Conservation (phyloP, 2,888 invertebrate genomes). For the Anagyrus pseudococci region DNA sequence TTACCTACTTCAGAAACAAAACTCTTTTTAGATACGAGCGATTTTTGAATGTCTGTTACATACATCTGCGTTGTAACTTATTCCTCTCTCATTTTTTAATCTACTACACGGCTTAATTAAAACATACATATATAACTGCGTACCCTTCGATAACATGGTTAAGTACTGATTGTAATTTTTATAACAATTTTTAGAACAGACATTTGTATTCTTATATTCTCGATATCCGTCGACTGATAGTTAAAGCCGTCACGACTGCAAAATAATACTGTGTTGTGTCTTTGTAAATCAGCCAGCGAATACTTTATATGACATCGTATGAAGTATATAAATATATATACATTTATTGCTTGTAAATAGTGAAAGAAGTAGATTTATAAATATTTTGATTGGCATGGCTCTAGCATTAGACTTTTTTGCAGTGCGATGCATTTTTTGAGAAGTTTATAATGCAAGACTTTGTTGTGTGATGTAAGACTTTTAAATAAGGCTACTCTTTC, state of each 20-base stretch:
- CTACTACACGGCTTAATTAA: slow-evolving; percentile 17
- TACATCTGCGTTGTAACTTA: no score
- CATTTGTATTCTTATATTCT: slow-evolving; percentile 39
- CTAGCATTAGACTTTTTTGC: slow-evolving; percentile 32
- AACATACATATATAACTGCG: slow-evolving; percentile 17
- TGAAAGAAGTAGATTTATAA: slow-evolving; percentile 25
- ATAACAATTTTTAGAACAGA: slow-evolving; percentile 43
- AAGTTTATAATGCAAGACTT: slow-evolving; percentile 34
- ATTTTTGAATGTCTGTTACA: no score
- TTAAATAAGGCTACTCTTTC: slow-evolving; percentile 26
- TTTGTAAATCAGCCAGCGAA: slow-evolving; percentile 31
- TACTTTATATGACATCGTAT: no score
- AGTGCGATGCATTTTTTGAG: slow-evolving; percentile 28
- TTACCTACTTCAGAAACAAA: no score
- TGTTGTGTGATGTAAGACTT: slow-evolving; percentile 34
- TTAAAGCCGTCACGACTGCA: slow-evolving; percentile 38
- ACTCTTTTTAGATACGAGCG: no score
- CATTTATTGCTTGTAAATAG: slow-evolving; percentile 36
- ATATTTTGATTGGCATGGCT: slow-evolving; percentile 34
- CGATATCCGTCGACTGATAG: slow-evolving; percentile 42
- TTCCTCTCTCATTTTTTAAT: slow-evolving; percentile 39
- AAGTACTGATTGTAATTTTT: slow-evolving; percentile 43
- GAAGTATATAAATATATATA: slow-evolving; percentile 27
- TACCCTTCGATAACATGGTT: slow-evolving; percentile 23
- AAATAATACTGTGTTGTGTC: slow-evolving; percentile 35